These are phyloP conservation scores for Creontiades dilutus DNA, from an alignment of 2,888 invertebrate species.

Conservation along the genomic window DNA sequence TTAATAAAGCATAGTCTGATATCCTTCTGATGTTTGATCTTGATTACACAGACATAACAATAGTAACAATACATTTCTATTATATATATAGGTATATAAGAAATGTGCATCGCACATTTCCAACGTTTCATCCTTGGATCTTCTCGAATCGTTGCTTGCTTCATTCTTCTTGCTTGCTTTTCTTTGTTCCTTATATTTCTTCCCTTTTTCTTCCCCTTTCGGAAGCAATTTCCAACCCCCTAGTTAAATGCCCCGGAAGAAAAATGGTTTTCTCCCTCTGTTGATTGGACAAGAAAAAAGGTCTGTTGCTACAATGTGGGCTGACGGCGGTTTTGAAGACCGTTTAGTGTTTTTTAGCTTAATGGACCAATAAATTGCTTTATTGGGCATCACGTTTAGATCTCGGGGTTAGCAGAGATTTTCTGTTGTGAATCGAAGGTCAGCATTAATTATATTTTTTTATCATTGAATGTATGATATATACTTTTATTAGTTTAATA, in stretches of 20 bases:
- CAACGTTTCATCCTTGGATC: slow-evolving; percentile 12
- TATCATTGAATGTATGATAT: no score
- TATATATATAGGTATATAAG: no score
- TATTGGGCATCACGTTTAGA: slow-evolving; percentile 17
- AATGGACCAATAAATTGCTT: slow-evolving; percentile 41
- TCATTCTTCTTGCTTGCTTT: background rate
- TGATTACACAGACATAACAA: no score
- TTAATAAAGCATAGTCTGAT: no score
- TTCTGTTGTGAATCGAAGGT: background rate
- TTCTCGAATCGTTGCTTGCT: background rate
- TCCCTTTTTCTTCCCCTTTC: slow-evolving; percentile 1
- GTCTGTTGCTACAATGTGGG: background rate
- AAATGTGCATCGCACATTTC: background rate
- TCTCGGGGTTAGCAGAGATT: background rate
- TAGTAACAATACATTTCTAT: no score
- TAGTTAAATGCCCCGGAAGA: slow-evolving; percentile 50
- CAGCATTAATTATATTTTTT: background rate
- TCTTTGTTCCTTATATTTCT: slow-evolving; percentile 1
- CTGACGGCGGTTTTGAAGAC: background rate
- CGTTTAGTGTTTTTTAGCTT: background rate
- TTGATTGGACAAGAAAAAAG: slow-evolving; percentile 46
- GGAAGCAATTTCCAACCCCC: slow-evolving; percentile 32
- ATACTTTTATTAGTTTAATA: no score
- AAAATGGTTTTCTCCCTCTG: slow-evolving; percentile 8
- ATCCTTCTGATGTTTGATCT: no score